phyloP scores from a whole-genome alignment of 2,113 vertebrate genomes.

The Plecturocebus donacophilus region DNA sequence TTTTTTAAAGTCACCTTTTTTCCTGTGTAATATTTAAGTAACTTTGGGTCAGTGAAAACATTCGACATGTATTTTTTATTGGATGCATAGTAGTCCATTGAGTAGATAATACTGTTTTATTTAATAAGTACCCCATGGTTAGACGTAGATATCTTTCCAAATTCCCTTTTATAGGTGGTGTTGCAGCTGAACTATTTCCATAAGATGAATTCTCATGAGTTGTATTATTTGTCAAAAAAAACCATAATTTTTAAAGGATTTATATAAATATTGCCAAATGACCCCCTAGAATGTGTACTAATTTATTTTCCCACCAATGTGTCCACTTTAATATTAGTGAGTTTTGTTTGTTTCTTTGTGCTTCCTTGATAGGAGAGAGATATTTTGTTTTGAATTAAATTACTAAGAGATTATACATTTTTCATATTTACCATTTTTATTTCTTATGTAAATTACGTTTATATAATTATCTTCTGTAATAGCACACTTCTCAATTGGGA shows the following conservation, averaged over 20 bases:
- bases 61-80: neutral
- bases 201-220: neutral
- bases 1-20: neutral
- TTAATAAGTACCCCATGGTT: neutral
- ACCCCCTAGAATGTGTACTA: neutral
- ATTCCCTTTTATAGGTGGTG: neutral
- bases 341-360: slow-evolving; percentile 7
- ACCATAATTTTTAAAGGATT: neutral
- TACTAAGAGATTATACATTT: too few relatives aligned
- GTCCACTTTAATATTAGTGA: neutral
- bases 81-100: neutral
- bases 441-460: neutral
- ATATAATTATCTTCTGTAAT: neutral
- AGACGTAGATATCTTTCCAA: neutral
- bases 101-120: neutral
- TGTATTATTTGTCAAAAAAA: neutral
- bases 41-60: neutral
- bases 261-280: neutral
- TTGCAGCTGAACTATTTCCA: neutral
- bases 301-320: neutral
- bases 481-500: neutral
- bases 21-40: neutral
- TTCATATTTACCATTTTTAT: neutral
- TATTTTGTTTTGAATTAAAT: slow-evolving; percentile 24
- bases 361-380: neutral